Evolutionary conservation across 2,113 vertebrate species (phyloP).

Genomic region (Brachionichthys hirsutus): DNA sequence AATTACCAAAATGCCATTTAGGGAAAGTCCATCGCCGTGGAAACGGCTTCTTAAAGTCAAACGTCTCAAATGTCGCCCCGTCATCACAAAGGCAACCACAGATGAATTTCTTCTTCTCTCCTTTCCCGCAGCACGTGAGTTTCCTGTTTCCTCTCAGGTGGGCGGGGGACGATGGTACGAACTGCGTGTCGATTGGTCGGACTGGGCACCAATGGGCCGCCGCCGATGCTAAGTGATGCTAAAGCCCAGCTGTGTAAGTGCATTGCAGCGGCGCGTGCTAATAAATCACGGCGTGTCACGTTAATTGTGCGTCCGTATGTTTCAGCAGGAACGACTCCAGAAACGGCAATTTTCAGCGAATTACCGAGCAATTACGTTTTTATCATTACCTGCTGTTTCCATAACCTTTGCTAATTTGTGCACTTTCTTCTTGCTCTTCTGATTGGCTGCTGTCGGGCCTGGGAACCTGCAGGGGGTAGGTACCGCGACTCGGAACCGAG

Average conservation of each 20-base stretch:
- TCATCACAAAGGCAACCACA: too few relatives aligned
- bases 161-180: conserved; percentile 11
- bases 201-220: too few relatives aligned
- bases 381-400: conserved; percentile 78
- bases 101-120: background rate
- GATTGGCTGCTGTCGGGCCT: conserved; percentile 45
- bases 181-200: conserved; percentile 11
- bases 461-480: conserved; percentile 77
- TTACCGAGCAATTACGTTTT: conserved; percentile 80
- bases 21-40: too few relatives aligned
- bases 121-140: conserved; percentile 79
- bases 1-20: too few relatives aligned
- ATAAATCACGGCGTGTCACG: conserved; percentile 80
- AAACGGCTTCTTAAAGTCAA: too few relatives aligned
- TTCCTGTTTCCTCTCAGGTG: conserved; percentile 5
- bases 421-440: conserved; percentile 58
- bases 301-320: conserved; percentile 75
- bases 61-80: too few relatives aligned
- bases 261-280: conserved; percentile 63
- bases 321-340: conserved; percentile 49
- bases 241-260: conserved; percentile 77
- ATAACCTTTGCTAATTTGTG: conserved; percentile 80
- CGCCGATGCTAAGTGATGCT: background rate
- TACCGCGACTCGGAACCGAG: conserved; percentile 20
- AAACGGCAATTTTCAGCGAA: conserved; percentile 76